Base-by-base conservation (phyloP, 2,797 vertebrate genomes). In the Rhodeus uyekii region DNA sequence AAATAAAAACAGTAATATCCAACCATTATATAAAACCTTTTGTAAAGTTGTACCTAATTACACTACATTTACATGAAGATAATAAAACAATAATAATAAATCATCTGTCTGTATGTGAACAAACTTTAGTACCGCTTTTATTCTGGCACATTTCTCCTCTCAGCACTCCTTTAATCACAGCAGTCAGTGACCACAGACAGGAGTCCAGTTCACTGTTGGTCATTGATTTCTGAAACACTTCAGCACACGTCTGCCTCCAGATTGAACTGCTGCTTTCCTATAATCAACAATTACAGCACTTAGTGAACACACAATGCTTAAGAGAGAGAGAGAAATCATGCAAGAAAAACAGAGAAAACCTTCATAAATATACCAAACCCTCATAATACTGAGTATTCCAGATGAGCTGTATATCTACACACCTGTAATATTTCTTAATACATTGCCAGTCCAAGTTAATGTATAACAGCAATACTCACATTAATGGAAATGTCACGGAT, bases 141-240 rank as follows among this genome's bases (percentile, higher is more conserved):
- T 91, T 72, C 18, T 16, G 60, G 82, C 48, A 38, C 0, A 19
- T 74, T 64, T 88, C 58, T 67, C 91, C 93, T 89, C 90, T 95
- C 58, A 96, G 84, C 22, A 95, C 74, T 78, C 84, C 92, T 88
- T 94, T 96, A 12, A 96, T 80, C 24, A 96, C 42, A 6, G 86
- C 71, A 0, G 93, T 93, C 67, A 98, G 87, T 1, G 93, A 94
- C 91, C 94, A 94, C 55, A 99, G 90, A 85, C 95, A 96, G 44
- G 75, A 79, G 0, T 92, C 81, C 71, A 93, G 36, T 16, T 86
- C 86, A 3, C 77, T 9, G 7, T 29, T 79, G 1, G 85, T 83
- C 29, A 75, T 7, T 1, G 91, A 89, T 27, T 85, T 87, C 83
- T 89, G 69, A 64, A 98, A 94, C 0, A 84, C 84, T 79, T 92